Conservation (phyloP, 1,140 invertebrate species). For the Anoplophora glabripennis region DNA sequence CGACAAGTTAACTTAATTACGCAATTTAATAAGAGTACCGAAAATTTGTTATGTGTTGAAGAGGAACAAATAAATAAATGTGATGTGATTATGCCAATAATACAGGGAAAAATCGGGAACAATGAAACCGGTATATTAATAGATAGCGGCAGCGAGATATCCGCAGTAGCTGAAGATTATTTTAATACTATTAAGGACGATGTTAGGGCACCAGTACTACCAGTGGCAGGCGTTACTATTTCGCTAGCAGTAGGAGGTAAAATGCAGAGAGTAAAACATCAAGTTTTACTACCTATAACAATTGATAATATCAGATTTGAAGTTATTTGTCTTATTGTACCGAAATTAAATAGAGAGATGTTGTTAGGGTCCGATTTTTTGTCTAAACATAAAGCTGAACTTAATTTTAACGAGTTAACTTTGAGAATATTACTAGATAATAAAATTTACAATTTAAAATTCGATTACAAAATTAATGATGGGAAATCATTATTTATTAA, state of each 20-base stretch:
- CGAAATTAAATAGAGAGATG: not conserved
- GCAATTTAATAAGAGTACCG: too few species aligned
- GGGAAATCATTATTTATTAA: not conserved
- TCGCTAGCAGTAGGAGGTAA: too few species aligned
- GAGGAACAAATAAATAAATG: too few species aligned
- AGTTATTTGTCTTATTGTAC: not conserved
- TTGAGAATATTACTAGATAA: not conserved
- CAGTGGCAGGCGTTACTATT: too few species aligned
- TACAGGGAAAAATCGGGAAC: not conserved
- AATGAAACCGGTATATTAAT: not conserved
- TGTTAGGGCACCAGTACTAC: too few species aligned
- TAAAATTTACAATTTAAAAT: not conserved
- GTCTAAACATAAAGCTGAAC: not conserved
- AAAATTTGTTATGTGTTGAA: too few species aligned
- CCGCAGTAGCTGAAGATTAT: not conserved
- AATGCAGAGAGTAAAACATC: slow-evolving; percentile 2
- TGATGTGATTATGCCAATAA: not conserved
- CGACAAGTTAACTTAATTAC: too few species aligned
- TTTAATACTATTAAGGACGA: not conserved
- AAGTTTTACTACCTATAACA: slow-evolving; percentile 1
- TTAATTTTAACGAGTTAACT: not conserved
- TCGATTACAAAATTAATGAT: not conserved
- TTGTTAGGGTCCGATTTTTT: not conserved
- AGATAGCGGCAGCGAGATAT: slow-evolving; percentile 1
- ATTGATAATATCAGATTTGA: not conserved